These are phyloP conservation scores for Ochropleura leucogaster DNA, from an alignment of 2,888 invertebrate genomes.

Conservation along the genomic window DNA sequence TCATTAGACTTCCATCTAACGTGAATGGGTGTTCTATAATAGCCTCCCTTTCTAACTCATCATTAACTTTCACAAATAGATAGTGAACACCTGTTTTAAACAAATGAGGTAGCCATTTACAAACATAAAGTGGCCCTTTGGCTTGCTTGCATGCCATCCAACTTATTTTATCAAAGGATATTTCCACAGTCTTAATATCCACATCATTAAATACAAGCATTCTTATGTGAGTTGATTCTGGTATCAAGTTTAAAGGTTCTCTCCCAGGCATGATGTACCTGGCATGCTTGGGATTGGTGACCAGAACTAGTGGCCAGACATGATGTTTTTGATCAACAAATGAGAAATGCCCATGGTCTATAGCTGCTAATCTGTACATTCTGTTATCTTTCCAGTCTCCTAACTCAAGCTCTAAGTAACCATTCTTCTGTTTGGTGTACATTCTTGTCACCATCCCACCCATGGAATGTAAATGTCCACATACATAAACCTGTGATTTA, in stretches of 20 bases:
- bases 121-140: slow-evolving; percentile 93
- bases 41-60: slow-evolving; percentile 90
- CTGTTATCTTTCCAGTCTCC: slow-evolving; percentile 98
- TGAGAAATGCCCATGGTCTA: slow-evolving; percentile 97
- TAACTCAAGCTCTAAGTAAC: slow-evolving; percentile 96
- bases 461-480: slow-evolving; percentile 97
- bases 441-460: slow-evolving; percentile 95
- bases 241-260: slow-evolving; percentile 93
- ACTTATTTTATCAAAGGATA: slow-evolving; percentile 92
- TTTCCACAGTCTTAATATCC: slow-evolving; percentile 91
- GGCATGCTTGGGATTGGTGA: slow-evolving; percentile 98
- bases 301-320: slow-evolving; percentile 95
- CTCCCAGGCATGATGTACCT: slow-evolving; percentile 93
- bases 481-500: slow-evolving; percentile 94
- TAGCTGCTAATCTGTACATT: slow-evolving; percentile 95
- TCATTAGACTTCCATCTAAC: slow-evolving; percentile 92
- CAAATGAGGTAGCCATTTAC: slow-evolving; percentile 93
- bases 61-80: slow-evolving; percentile 91
- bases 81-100: slow-evolving; percentile 93
- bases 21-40: slow-evolving; percentile 93
- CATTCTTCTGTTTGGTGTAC: slow-evolving; percentile 96
- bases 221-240: slow-evolving; percentile 95
- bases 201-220: slow-evolving; percentile 94
- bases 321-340: slow-evolving; percentile 94
- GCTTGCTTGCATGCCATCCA: slow-evolving; percentile 92